Conservation (phyloP, 2,113 vertebrate species). For the Melanerpes aurifrons region DNA sequence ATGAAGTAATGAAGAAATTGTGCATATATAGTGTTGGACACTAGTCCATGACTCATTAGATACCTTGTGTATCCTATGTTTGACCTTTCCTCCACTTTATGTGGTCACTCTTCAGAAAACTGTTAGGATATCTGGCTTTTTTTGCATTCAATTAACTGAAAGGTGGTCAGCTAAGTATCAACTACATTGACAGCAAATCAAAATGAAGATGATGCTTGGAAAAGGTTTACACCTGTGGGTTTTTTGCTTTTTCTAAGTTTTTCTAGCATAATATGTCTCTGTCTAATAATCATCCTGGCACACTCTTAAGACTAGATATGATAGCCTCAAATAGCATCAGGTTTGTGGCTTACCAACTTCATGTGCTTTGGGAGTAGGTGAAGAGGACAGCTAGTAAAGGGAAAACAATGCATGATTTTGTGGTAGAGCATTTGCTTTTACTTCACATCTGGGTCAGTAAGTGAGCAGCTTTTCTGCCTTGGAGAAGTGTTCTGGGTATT, state of each 20-base stretch:
- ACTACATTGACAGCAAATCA: neutral
- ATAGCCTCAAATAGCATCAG: neutral
- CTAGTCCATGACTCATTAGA: neutral
- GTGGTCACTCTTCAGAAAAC: neutral
- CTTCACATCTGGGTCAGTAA: neutral
- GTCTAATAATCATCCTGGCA: neutral
- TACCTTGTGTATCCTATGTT: neutral
- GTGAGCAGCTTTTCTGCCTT: neutral
- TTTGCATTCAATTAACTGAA: neutral
- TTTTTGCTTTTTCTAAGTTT: neutral
- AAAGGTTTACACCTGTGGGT: neutral
- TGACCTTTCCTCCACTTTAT: neutral
- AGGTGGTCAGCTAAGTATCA: neutral
- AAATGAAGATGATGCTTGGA: neutral
- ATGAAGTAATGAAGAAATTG: neutral
- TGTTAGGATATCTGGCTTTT: neutral
- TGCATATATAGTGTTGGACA: neutral
- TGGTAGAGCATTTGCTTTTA: neutral
- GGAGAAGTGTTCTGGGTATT: neutral
- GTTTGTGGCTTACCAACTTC: neutral
- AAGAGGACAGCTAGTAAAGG: neutral
- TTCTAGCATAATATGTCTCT: neutral
- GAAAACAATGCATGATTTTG: neutral
- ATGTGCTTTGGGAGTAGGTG: neutral
- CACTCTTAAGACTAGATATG: neutral